These are phyloP conservation scores for Lateolabrax maculatus DNA, from an alignment of 2,797 vertebrate genomes.

Conservation along the genomic window DNA sequence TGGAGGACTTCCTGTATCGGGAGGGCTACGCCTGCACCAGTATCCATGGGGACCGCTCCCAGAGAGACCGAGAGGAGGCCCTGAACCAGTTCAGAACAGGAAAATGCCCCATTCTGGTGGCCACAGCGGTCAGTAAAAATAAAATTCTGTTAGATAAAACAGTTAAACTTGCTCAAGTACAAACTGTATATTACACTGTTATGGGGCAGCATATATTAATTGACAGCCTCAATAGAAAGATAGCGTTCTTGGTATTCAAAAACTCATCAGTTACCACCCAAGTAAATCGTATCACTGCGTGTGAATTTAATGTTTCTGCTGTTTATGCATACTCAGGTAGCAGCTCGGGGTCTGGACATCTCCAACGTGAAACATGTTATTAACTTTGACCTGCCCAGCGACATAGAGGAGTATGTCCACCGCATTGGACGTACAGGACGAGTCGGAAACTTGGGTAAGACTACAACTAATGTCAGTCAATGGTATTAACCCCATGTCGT, in stretches of 20 bases:
- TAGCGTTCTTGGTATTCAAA: background rate
- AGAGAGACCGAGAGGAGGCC: conserved; percentile 95
- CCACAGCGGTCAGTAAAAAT: conserved; percentile 90
- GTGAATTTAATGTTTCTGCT: background rate
- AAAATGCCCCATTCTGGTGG: conserved; percentile 96
- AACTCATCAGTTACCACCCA: background rate
- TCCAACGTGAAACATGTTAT: conserved; percentile 97
- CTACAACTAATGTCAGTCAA: background rate
- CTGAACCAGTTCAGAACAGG: conserved; percentile 97
- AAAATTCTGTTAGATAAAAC: background rate
- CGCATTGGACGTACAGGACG: conserved; percentile 96
- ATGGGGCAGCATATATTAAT: background rate
- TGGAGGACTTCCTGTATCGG: conserved; percentile 95
- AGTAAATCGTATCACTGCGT: background rate
- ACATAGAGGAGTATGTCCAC: conserved; percentile 98
- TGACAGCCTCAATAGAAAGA: background rate
- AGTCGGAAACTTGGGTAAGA: conserved; percentile 94
- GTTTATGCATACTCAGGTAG: conserved; percentile 84
- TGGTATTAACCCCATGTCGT: background rate
- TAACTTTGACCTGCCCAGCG: conserved; percentile 97
- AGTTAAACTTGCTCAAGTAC: no score
- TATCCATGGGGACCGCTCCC: conserved; percentile 96
- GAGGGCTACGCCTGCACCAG: conserved; percentile 97
- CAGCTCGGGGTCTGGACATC: conserved; percentile 93
- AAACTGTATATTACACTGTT: background rate